Conservation (phyloP, 2,113 vertebrate genomes). For the Sceloporus undulatus region DNA sequence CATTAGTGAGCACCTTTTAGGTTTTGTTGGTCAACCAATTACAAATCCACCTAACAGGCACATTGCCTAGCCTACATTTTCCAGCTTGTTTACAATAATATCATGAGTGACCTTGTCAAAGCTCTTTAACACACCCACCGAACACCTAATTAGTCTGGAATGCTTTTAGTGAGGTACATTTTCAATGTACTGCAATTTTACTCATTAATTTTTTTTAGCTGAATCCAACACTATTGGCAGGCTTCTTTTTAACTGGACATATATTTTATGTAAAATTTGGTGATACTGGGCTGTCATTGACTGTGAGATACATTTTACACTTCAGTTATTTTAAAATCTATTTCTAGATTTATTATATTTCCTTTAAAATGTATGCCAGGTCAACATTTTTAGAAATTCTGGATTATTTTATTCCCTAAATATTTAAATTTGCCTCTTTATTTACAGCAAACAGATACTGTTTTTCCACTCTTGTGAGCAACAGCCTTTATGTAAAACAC, state of each 20-base stretch:
- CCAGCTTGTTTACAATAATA: no score
- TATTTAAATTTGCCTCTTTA: background rate
- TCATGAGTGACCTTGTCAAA: no score
- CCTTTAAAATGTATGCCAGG: background rate
- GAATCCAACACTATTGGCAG: slow-evolving; percentile 34
- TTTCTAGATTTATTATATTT: background rate
- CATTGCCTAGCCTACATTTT: no score
- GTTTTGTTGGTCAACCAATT: no score
- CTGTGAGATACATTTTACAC: background rate
- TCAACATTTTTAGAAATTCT: background rate
- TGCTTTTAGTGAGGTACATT: background rate
- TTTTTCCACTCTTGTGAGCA: background rate
- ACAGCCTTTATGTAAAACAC: background rate
- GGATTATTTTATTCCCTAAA: background rate
- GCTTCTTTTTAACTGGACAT: background rate
- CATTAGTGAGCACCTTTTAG: no score
- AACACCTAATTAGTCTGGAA: background rate
- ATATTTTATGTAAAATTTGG: slow-evolving; percentile 1
- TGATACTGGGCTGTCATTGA: background rate
- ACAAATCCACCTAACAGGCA: no score
- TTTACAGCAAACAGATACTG: background rate
- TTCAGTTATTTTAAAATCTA: slow-evolving; percentile 17
- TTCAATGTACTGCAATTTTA: slow-evolving; percentile 36
- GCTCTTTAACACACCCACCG: background rate
- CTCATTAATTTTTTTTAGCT: slow-evolving; percentile 4